Evolutionary conservation across 1,140 invertebrate species (phyloP).

Genomic region (Riptortus pedestris): DNA sequence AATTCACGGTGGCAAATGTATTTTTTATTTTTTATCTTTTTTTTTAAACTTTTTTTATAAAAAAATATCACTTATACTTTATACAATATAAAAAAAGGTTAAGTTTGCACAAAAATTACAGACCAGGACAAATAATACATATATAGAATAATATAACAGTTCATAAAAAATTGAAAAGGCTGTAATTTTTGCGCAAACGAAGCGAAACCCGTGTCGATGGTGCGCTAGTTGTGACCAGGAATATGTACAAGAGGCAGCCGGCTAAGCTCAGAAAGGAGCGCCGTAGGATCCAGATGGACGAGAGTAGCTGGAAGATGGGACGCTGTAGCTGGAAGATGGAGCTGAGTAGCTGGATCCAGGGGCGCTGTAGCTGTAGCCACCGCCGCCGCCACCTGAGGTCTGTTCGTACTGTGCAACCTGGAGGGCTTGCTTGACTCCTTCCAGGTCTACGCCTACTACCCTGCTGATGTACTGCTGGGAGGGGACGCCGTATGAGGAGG

Average conservation of each 20-base stretch:
- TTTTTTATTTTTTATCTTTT: constrained; percentile 20
- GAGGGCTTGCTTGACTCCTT: constrained; percentile 63
- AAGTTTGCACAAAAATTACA: constrained; percentile 19
- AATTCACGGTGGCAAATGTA: constrained; percentile 25
- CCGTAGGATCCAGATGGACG: constrained; percentile 49
- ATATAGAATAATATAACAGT: neutral
- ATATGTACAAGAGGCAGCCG: neutral
- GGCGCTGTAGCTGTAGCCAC: constrained; percentile 41
- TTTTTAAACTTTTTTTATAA: constrained; percentile 23
- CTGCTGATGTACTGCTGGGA: constrained; percentile 41
- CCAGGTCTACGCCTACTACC: constrained; percentile 62
- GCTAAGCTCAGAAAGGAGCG: constrained; percentile 38
- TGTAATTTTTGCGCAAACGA: neutral
- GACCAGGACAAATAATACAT: neutral
- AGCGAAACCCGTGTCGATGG: constrained; percentile 11
- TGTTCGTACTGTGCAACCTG: constrained; percentile 63
- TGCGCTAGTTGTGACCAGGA: neutral
- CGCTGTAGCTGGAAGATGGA: constrained; percentile 47
- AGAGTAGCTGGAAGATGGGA: constrained; percentile 44
- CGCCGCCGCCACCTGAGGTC: constrained; percentile 38
- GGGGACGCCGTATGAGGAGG: constrained; percentile 42
- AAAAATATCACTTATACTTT: constrained; percentile 24
- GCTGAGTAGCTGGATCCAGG: constrained; percentile 51
- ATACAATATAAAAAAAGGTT: constrained; percentile 21
- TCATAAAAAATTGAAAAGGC: neutral